Evolutionary conservation across 2,888 invertebrate genomes (phyloP).

Genomic region (Drosophila affinis): DNA sequence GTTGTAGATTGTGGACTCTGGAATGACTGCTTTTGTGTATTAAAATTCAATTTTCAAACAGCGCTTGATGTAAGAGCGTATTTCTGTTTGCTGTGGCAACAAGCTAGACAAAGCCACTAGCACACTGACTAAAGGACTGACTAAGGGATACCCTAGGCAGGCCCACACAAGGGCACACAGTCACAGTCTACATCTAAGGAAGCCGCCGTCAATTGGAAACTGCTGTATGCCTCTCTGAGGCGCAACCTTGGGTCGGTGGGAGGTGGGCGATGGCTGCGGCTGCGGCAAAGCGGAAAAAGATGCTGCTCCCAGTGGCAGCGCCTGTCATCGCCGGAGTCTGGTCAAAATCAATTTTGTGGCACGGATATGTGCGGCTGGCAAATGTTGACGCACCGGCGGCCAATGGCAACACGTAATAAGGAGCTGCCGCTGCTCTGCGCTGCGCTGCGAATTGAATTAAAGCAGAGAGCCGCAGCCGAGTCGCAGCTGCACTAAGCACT

Average conservation of each 20-base stretch:
- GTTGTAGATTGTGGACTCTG: neutral
- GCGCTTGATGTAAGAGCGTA: slow-evolving; percentile 73
- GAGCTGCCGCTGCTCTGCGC: slow-evolving; percentile 17
- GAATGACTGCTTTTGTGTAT: slow-evolving; percentile 69
- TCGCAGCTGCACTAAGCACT: slow-evolving; percentile 52
- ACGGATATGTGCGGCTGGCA: slow-evolving; percentile 36
- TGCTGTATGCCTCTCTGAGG: neutral
- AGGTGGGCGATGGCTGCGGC: neutral
- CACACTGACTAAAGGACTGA: slow-evolving; percentile 1
- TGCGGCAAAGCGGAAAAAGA: neutral
- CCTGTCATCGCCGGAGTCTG: slow-evolving; percentile 2
- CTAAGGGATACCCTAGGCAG: slow-evolving; percentile 4
- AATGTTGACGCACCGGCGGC: slow-evolving; percentile 42
- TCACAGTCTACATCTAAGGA: neutral
- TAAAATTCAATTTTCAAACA: slow-evolving; percentile 80
- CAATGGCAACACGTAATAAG: slow-evolving; percentile 39
- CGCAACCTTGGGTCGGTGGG: neutral
- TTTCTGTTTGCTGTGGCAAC: slow-evolving; percentile 66
- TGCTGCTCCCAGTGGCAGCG: neutral
- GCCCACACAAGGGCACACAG: neutral
- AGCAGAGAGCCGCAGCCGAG: slow-evolving; percentile 45
- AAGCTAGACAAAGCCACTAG: slow-evolving; percentile 51
- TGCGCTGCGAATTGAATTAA: slow-evolving; percentile 56
- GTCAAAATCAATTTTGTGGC: slow-evolving; percentile 46
- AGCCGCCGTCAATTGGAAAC: slow-evolving; percentile 29